Percentiles rank a stretch among this genome's conserved stretches.
Evolutionary conservation across 2,797 vertebrate species (phyloP).

Genomic region (Liparis tanakae): DNA sequence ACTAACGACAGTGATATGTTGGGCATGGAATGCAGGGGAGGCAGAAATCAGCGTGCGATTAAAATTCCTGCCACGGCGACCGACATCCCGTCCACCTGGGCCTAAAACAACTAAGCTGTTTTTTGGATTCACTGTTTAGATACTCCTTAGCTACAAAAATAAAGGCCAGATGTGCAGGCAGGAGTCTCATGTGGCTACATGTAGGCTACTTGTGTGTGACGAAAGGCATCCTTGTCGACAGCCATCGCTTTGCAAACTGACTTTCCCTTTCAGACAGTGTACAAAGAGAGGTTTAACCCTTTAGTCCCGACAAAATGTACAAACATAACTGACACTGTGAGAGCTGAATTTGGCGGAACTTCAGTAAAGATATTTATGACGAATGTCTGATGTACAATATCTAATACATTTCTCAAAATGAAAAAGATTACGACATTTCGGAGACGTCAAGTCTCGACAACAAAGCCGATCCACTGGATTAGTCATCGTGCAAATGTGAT

Average conservation of each 20-base stretch:
- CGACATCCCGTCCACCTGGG: slow-evolving; percentile 80
- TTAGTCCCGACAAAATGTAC: slow-evolving; percentile 67
- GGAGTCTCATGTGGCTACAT: slow-evolving; percentile 82
- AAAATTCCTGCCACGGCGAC: slow-evolving; percentile 64
- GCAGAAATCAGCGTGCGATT: slow-evolving; percentile 65
- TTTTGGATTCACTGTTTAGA: slow-evolving; percentile 79
- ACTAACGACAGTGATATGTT: slow-evolving; percentile 79
- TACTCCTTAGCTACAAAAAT: slow-evolving; percentile 83
- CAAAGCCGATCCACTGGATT: slow-evolving; percentile 65
- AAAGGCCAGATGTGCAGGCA: slow-evolving; percentile 82
- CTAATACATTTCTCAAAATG: slow-evolving; percentile 28
- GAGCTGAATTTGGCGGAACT: slow-evolving; percentile 64
- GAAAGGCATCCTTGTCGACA: slow-evolving; percentile 77
- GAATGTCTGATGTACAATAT: slow-evolving; percentile 29
- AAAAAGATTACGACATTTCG: slow-evolving; percentile 22
- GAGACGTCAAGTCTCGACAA: slow-evolving; percentile 54
- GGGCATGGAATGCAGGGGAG: slow-evolving; percentile 77
- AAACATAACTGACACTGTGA: slow-evolving; percentile 59
- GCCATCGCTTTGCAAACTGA: slow-evolving; percentile 69
- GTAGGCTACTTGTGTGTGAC: slow-evolving; percentile 74
- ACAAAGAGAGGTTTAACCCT: slow-evolving; percentile 79
- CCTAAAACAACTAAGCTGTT: slow-evolving; percentile 82
- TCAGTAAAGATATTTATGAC: slow-evolving; percentile 41
- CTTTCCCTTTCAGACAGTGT: slow-evolving; percentile 80
- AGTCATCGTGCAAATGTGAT: slow-evolving; percentile 57